These are phyloP conservation scores for Ectemnius continuus DNA, from an alignment of 2,888 invertebrate species.

Conservation along the genomic window DNA sequence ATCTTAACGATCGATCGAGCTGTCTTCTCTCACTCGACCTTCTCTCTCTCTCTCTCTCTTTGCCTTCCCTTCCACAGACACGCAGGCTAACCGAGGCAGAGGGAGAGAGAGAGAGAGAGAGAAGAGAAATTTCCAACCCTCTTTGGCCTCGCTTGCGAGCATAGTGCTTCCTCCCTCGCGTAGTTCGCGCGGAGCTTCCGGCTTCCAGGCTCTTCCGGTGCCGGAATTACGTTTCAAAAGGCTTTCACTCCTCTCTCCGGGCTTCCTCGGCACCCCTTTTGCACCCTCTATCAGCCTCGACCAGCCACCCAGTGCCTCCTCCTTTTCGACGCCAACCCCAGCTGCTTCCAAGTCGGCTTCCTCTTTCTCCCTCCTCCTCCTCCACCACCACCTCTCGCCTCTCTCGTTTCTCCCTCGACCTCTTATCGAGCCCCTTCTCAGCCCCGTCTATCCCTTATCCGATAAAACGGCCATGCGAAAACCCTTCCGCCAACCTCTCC, in stretches of 20 bases:
- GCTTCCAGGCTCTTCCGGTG: constrained; percentile 72
- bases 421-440: constrained; percentile 36
- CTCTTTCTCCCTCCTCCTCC: background rate
- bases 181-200: constrained; percentile 63
- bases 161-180: constrained; percentile 69
- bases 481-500: background rate
- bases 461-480: constrained; percentile 29
- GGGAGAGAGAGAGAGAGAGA: no score
- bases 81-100: no score
- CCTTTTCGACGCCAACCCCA: constrained; percentile 35
- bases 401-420: constrained; percentile 31
- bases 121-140: constrained; percentile 57
- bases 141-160: constrained; percentile 38
- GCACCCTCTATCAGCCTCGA: constrained; percentile 28
- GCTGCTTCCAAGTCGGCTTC: background rate
- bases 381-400: background rate
- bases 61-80: no score
- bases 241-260: constrained; percentile 48
- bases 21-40: constrained; percentile 32
- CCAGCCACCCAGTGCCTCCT: constrained; percentile 32
- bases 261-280: constrained; percentile 1
- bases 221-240: constrained; percentile 65
- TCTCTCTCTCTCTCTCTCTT: constrained; percentile 10
- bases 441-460: constrained; percentile 11
- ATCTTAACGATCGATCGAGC: constrained; percentile 67